Base-by-base conservation (phyloP, 2,797 vertebrate genomes). In the Xenentodon cancila region DNA sequence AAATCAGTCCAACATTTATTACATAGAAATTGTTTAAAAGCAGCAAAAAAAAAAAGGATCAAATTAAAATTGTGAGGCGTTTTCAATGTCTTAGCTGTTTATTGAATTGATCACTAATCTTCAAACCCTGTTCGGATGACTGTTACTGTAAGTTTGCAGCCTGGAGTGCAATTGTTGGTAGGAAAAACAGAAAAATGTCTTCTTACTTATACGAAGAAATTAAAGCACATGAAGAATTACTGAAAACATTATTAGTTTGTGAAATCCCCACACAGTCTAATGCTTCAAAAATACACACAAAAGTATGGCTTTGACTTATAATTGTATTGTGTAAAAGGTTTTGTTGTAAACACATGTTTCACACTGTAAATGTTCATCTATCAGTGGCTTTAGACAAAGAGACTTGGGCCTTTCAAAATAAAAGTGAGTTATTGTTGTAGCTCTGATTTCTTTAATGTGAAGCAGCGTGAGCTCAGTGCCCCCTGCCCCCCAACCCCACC, bases 341-440 rank as follows among this genome's bases (percentile, higher is more conserved):
- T 5, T 30, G 22, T 27, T 47, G 52, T 21, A 12, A 20, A 44
- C 64, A 59, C 71, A 59, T 63, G 44, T 17, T 19, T 66, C 62
- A 57, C 51, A 53, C 42, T 73, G 75, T 60, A 20, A 46, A 61
- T 43, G 57, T 9, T 52, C 71, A 67, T 65, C 37, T 16, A 17
- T 30, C 47, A 0, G 22, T 51, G 65, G 68, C 75, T 62, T 55
- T 27, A n/a, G 48, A 22, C 46, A 25, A 47, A 21, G 45, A n/a
- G 5, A 18, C 34, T 9, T 1, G 30, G 9, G 7, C 30, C 7
- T 34, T 13, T 70, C 48, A 49, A 30, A 32, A 45, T 18, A 7
- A 21, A 55, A 44, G 61, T 46, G 37, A 78, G 73, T 61, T n/a
- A 75, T 77, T 54, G 58, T 61, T 53, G 18, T 9, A 2, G 32